A percentile compares a stretch with the other conserved stretches of the same genome.
Evolutionary conservation across 2,113 vertebrate species (phyloP).

Genomic region (Steatornis caripensis): DNA sequence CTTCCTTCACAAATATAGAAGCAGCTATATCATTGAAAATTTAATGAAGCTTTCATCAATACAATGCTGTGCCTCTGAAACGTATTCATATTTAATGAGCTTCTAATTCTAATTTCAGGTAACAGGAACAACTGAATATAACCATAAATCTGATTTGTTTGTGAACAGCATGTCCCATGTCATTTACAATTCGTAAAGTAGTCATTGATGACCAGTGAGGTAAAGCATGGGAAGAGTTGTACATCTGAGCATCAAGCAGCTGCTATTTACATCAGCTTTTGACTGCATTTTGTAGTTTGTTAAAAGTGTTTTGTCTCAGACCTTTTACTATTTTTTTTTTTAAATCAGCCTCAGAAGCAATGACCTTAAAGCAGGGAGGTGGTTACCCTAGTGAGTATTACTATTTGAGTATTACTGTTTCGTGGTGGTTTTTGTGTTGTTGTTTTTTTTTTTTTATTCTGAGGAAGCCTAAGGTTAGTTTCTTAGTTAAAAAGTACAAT

Average conservation of each 20-base stretch:
- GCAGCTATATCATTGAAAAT: slow-evolving; percentile 73
- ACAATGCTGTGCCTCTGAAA: slow-evolving; percentile 64
- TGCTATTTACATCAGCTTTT: neutral
- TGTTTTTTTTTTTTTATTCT: neutral
- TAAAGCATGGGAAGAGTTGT: neutral
- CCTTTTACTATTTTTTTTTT: neutral
- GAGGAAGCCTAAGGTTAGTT: neutral
- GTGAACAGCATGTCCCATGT: neutral
- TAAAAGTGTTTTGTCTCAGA: neutral
- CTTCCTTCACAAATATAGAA: slow-evolving; percentile 53
- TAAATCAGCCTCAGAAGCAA: neutral
- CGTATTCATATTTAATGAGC: slow-evolving; percentile 76
- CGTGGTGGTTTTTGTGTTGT: neutral
- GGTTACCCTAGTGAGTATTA: neutral
- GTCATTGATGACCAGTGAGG: neutral
- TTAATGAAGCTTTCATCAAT: slow-evolving; percentile 76
- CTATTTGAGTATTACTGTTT: neutral
- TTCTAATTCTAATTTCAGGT: slow-evolving; percentile 73
- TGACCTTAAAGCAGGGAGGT: neutral
- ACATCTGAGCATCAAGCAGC: neutral
- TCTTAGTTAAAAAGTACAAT: neutral
- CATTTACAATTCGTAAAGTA: neutral
- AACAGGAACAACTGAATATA: slow-evolving; percentile 61
- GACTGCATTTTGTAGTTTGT: neutral
- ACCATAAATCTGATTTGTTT: slow-evolving; percentile 58